Conservation (phyloP, 1,140 invertebrate species). For the Cepaea nemoralis region DNA sequence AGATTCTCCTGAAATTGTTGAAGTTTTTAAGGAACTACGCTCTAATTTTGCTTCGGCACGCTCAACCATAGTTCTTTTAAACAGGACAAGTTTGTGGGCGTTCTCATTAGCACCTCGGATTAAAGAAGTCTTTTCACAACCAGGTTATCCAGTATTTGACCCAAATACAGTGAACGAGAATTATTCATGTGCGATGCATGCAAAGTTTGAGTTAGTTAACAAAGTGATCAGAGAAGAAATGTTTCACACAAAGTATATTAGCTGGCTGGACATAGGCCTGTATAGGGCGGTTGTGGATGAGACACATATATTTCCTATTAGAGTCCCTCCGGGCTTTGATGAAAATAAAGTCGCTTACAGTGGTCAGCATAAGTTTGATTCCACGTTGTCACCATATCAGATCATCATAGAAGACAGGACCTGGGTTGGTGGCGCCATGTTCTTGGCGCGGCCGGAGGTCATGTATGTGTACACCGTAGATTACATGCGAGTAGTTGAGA, state of each 20-base stretch:
- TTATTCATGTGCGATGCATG: conserved; percentile 67
- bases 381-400: conserved; percentile 41
- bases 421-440: conserved; percentile 63
- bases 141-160: conserved; percentile 56
- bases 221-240: conserved; percentile 54
- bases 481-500: conserved; percentile 53
- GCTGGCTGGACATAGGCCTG: conserved; percentile 66
- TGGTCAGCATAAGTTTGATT: conserved; percentile 50
- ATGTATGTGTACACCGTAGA: conserved; percentile 51
- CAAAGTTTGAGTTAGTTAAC: conserved; percentile 62
- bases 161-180: conserved; percentile 63
- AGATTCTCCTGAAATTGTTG: conserved; percentile 47
- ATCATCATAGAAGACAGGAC: conserved; percentile 51
- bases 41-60: conserved; percentile 43
- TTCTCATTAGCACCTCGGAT: conserved; percentile 56
- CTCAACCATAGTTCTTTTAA: conserved; percentile 50
- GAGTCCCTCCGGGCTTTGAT: conserved; percentile 53
- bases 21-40: conserved; percentile 41
- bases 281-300: conserved; percentile 57
- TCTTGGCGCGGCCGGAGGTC: conserved; percentile 53
- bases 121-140: conserved; percentile 53
- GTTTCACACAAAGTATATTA: conserved; percentile 58
- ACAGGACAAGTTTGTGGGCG: conserved; percentile 57
- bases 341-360: conserved; percentile 60
- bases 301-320: conserved; percentile 51